A percentile compares a stretch with the other conserved stretches of the same genome.
phyloP scores from a whole-genome alignment of 2,888 invertebrate species.

The Schrankia costaestrigalis region DNA sequence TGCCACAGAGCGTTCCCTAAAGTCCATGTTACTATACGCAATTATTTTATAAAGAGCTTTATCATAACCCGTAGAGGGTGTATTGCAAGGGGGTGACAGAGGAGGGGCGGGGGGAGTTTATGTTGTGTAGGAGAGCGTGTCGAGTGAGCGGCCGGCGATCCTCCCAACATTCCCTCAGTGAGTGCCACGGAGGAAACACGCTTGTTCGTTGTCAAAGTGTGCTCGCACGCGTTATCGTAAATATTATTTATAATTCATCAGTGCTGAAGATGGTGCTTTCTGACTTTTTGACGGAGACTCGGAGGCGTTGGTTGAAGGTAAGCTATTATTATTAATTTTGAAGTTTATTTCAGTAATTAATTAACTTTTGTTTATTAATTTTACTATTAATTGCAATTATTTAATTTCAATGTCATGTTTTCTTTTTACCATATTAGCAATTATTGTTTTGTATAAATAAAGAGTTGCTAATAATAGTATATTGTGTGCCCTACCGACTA shows the following conservation, averaged over 20 bases:
- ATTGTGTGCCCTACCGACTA: too few species aligned
- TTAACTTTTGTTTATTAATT: too few species aligned
- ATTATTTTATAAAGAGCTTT: constrained; percentile 1
- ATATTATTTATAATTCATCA: constrained; percentile 10
- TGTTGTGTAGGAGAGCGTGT: constrained; percentile 23
- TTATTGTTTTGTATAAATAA: too few species aligned
- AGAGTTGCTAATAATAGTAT: too few species aligned
- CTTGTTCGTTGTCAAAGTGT: constrained; percentile 16
- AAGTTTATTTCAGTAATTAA: constrained; percentile 1
- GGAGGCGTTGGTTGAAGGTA: constrained; percentile 72
- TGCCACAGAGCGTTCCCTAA: constrained; percentile 16
- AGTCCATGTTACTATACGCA: constrained; percentile 1
- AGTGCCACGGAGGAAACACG: constrained; percentile 35
- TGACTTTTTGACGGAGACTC: constrained; percentile 70
- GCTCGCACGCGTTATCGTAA: constrained; percentile 26
- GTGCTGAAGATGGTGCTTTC: constrained; percentile 61
- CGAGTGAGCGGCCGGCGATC: too few species aligned
- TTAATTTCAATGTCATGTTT: too few species aligned
- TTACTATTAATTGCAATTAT: too few species aligned
- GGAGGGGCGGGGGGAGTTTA: constrained; percentile 17
- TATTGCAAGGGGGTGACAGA: constrained; percentile 7
- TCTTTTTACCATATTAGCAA: too few species aligned
- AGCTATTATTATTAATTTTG: constrained; percentile 7
- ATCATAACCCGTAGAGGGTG: constrained; percentile 5
- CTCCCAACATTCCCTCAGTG: constrained; percentile 51